Conservation (phyloP, 1,140 invertebrate genomes). For the Sinella curviseta region DNA sequence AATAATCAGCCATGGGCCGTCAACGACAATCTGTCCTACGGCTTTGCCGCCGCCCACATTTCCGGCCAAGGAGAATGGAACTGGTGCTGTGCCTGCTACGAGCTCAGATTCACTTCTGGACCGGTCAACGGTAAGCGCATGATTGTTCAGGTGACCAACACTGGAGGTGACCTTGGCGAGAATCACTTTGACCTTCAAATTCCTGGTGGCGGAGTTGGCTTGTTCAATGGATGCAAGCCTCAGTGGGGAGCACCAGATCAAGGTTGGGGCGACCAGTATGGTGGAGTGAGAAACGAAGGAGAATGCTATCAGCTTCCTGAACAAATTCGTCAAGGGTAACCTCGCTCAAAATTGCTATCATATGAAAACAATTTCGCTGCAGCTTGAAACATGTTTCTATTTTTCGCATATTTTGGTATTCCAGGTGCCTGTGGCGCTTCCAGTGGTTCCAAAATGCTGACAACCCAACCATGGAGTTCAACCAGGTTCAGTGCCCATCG, state of each 20-base stretch:
- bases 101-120: constrained; percentile 37
- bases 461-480: constrained; percentile 34
- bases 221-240: constrained; percentile 37
- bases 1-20: constrained; percentile 34
- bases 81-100: constrained; percentile 40
- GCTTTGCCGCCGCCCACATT: constrained; percentile 35
- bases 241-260: constrained; percentile 37
- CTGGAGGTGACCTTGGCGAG: constrained; percentile 39
- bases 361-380: neutral
- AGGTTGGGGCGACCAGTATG: constrained; percentile 20
- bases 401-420: neutral
- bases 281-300: constrained; percentile 7
- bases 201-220: constrained; percentile 36
- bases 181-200: constrained; percentile 43
- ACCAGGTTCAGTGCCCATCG: neutral
- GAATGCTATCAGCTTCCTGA: constrained; percentile 28
- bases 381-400: neutral
- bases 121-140: constrained; percentile 35
- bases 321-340: constrained; percentile 28
- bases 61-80: constrained; percentile 28
- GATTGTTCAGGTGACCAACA: constrained; percentile 42
- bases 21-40: constrained; percentile 31
- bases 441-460: constrained; percentile 40
- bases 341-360: neutral
- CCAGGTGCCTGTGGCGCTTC: constrained; percentile 34